These are phyloP conservation scores for Noturus placidus DNA, from an alignment of 2,113 vertebrate species.

Conservation along the genomic window DNA sequence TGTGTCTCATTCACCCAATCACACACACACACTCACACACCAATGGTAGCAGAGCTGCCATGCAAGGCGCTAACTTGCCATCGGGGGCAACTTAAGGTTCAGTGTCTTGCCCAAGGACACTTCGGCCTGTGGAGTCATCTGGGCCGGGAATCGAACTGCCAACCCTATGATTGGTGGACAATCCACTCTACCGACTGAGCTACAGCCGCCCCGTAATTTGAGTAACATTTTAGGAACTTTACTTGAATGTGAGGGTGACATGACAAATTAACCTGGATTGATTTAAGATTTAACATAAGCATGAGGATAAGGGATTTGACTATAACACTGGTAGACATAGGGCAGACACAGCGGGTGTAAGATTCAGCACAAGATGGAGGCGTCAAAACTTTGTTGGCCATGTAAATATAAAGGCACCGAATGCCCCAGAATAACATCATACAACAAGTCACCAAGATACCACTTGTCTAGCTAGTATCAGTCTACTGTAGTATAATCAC, in stretches of 20 bases:
- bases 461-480: not conserved
- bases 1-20: too few species aligned
- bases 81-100: too few species aligned
- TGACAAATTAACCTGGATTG: not conserved
- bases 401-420: not conserved
- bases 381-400: not conserved
- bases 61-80: too few species aligned
- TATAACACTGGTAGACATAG: not conserved
- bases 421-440: not conserved
- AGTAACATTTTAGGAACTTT: not conserved
- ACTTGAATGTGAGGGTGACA: not conserved
- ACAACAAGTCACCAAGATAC: not conserved
- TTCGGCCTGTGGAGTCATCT: too few species aligned
- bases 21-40: too few species aligned
- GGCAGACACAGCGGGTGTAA: not conserved
- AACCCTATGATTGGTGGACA: too few species aligned
- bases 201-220: too few species aligned
- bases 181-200: too few species aligned
- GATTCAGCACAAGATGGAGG: not conserved
- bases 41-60: too few species aligned
- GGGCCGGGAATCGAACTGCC: too few species aligned
- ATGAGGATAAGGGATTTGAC: not conserved
- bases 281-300: not conserved
- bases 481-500: not conserved
- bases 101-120: too few species aligned